Base-by-base conservation (phyloP, 2,113 vertebrate genomes). In the Tonatia bakeri region DNA sequence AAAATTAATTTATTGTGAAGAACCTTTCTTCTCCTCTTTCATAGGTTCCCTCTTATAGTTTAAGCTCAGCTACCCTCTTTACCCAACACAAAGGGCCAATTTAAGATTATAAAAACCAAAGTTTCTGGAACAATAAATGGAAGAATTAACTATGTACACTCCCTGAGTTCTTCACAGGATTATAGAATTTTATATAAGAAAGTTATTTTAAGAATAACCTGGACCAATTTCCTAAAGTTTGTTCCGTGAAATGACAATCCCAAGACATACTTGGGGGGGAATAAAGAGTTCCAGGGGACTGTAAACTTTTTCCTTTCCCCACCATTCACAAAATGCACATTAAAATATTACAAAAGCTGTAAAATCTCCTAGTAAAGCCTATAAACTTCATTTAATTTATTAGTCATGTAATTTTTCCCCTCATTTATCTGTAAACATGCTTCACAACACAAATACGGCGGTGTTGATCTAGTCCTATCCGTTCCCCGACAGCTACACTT, bases 121-220 rank as follows among this genome's bases (percentile, higher is more conserved):
- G 33, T 92, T 84, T 84, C 72, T 26, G 7, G 36, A 79, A 73
- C 67, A 94, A 10, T 67, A 76, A 91, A 72, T 87, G 47, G 38
- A 22, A 83, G 36, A 83, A 87, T 91, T 45, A 84, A 72, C 77
- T 54, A 43, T 61, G 7, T 31, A 47, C 16, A 65, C 33, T 83
- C 50, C 31, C 15, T 72, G 11, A 72, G 26, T 20, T 77, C 19
- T 61, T 69, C 19, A 83, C 5, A 82, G 50, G 77, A 87, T 82
- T 87, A 43, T 26, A 4, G 4, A 73, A 67, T 91, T 81, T 86
- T 87, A 75, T 50, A 67, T 61, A n/a, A 84, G 52, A 50, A 77
- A 85, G 33, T 83, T 61, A 92, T 73, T 65, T 94, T 70, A 84
- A 54, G 19, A 86, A 80, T 92, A 59, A 94, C 36, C n/a, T 93